phyloP scores from a whole-genome alignment of 1,140 invertebrate genomes.

The Myzus persicae region DNA sequence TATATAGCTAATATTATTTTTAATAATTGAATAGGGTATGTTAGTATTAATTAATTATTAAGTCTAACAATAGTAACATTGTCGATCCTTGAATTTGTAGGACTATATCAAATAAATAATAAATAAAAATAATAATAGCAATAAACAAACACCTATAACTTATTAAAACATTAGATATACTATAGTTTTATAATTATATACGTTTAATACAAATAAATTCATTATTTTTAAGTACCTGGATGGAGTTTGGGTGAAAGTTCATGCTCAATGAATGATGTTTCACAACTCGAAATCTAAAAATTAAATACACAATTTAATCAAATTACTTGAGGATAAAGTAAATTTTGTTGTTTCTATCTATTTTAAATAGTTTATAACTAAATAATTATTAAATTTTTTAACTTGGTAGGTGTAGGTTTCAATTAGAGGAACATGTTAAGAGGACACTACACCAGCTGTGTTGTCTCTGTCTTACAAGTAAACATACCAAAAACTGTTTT shows the following conservation, averaged over 20 bases:
- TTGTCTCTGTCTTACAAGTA: no score
- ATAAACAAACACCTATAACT: not conserved
- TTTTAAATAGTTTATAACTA: not conserved
- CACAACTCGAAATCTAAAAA: slow-evolving; percentile 47
- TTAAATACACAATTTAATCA: not conserved
- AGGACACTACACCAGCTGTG: no score
- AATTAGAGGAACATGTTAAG: not conserved
- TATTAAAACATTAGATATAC: not conserved
- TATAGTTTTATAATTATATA: not conserved
- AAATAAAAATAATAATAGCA: not conserved
- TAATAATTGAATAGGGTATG: no score
- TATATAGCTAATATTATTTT: no score
- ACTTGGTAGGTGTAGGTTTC: not conserved
- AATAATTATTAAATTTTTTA: not conserved
- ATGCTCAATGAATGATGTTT: slow-evolving; percentile 47
- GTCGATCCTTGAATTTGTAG: not conserved
- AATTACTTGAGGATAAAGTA: not conserved
- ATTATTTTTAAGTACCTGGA: slow-evolving; percentile 48
- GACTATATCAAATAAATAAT: not conserved
- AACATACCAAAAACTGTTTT: no score
- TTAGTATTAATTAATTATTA: no score
- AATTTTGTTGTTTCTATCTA: not conserved
- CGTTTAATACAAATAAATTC: not conserved
- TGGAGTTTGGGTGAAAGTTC: slow-evolving; percentile 46
- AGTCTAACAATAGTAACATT: no score